Percentiles rank a stretch among this genome's conserved stretches.
phyloP scores from a whole-genome alignment of 2,888 invertebrate genomes.

The Lysandra coridon region DNA sequence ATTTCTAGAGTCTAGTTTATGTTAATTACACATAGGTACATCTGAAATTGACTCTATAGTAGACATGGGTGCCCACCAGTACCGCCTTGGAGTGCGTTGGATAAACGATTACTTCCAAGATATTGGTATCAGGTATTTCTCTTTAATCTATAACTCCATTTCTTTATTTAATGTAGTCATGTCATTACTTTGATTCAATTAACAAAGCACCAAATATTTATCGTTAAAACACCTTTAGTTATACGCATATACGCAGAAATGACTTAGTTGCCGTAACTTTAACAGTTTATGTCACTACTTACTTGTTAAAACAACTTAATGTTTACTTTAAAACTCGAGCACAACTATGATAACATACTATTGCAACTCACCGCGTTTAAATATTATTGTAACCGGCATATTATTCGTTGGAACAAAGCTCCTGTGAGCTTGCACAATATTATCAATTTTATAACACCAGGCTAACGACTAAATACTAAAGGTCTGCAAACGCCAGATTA shows the following conservation, averaged over 20 bases:
- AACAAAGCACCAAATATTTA: too few species aligned
- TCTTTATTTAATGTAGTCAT: too few species aligned
- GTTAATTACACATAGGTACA: background rate
- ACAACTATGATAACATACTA: background rate
- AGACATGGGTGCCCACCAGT: background rate
- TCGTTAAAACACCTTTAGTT: background rate
- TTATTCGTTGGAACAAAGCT: background rate
- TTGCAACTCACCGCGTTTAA: constrained; percentile 1
- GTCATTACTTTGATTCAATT: too few species aligned
- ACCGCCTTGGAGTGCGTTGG: background rate
- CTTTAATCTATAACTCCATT: too few species aligned
- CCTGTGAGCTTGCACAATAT: background rate
- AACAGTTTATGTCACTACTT: background rate
- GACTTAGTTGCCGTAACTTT: background rate
- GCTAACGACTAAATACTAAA: background rate
- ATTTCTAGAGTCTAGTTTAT: background rate
- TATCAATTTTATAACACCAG: background rate
- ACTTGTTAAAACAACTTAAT: constrained; percentile 11
- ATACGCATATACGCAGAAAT: background rate
- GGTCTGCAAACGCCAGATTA: background rate
- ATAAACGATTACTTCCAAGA: background rate
- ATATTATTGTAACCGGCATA: constrained; percentile 16
- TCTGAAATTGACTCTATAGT: background rate
- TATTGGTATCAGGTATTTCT: background rate
- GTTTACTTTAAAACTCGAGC: constrained; percentile 2